These are phyloP conservation scores for Podargus strigoides DNA, from an alignment of 2,797 vertebrate species.

Conservation along the genomic window DNA sequence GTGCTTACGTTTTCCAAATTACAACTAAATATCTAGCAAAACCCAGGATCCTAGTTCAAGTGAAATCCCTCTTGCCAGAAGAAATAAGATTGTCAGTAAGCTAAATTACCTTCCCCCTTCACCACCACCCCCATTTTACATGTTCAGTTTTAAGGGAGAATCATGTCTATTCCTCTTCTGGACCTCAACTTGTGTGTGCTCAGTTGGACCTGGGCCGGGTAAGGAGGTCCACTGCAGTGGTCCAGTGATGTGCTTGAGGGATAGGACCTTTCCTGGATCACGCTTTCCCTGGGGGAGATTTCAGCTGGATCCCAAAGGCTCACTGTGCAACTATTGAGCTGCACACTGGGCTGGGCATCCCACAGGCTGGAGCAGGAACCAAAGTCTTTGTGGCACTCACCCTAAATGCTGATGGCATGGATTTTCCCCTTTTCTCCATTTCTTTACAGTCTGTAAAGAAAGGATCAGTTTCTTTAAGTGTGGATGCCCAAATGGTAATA, in stretches of 20 bases:
- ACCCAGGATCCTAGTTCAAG: not conserved
- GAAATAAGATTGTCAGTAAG: not conserved
- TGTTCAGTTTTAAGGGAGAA: not conserved
- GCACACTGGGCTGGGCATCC: not conserved
- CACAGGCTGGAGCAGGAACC: not conserved
- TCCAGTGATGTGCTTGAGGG: not conserved
- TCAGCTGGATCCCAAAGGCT: not conserved
- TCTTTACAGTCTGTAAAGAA: not conserved
- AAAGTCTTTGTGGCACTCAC: not conserved
- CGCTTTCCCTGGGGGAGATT: fast-evolving
- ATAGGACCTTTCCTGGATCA: not conserved
- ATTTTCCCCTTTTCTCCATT: not conserved
- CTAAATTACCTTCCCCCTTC: not conserved
- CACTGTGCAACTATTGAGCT: not conserved
- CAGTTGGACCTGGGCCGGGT: not conserved
- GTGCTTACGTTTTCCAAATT: not conserved
- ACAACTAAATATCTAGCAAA: not conserved
- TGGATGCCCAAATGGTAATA: not conserved
- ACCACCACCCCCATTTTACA: not conserved
- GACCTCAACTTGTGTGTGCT: fast-evolving
- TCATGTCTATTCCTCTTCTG: not conserved
- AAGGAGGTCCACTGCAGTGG: not conserved
- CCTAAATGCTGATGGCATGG: not conserved
- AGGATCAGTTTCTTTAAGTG: not conserved
- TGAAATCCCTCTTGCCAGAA: not conserved